Base-by-base conservation (phyloP, 2,797 vertebrate species). In the Thamnophis elegans region DNA sequence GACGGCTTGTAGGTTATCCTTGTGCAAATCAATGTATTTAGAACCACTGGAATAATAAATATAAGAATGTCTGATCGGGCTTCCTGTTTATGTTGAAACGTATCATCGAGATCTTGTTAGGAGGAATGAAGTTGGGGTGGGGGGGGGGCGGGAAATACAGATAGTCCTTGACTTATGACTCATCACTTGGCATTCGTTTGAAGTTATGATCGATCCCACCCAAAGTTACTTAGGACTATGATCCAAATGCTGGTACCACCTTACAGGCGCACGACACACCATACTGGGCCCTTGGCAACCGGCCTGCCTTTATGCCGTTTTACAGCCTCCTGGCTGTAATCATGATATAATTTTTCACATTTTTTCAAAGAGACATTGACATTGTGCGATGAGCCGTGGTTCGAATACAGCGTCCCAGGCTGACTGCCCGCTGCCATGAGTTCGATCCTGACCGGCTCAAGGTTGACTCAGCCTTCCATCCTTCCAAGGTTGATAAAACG, bases 11-110 rank as follows among this genome's bases (percentile, higher is more conserved):
- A 94, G 95, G 89, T 65, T 95, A 94, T 96, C 93, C 13, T 96
- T 94, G 92, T 94, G 96, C 90, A 92, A 96, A 95, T 97, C 92
- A 95, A 96, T 97, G 97, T 97, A 91, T 96, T 96, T 96, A 94
- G 97, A 96, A 97, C 96, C 96, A 96, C 95, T 97, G 97, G 96
- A 96, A 95, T 96, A 98, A 98, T 97, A 97, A 97, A 97, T 94
- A 95, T 94, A 95, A 94, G 96, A 96, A 73, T 18, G 2, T 20
- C n/a, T 73, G n/a, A 36, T 73, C 0, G 65, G 16, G 16, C 65
- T 73, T 73, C 65, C 65, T 73, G 65, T 36, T 9, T 73, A 9
- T 20, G n/a, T 73, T 36, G 32, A 73, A 73, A 73, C 16, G 2
- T 36, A n/a, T 73, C 2, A n/a, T 73, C 2, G 32, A 73, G 65